A percentile compares a stretch with the other conserved stretches of the same genome.
These are phyloP conservation scores for Leptoclinus maculatus DNA, from an alignment of 2,797 vertebrate genomes.

Conservation along the genomic window DNA sequence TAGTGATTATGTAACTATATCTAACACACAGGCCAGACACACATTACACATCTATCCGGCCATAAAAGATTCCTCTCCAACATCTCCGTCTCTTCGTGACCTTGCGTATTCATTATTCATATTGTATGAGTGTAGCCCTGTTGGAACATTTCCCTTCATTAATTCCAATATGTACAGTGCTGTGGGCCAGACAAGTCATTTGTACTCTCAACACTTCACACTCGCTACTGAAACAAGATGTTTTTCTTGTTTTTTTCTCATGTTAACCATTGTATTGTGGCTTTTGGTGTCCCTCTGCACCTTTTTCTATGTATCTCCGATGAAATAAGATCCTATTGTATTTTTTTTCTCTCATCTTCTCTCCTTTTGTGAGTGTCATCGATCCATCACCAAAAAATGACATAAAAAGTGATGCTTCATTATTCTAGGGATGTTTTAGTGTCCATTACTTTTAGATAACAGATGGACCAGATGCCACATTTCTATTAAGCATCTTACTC, in stretches of 20 bases:
- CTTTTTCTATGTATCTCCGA: neutral
- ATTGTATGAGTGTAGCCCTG: conserved; percentile 56
- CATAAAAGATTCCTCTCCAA: conserved; percentile 13
- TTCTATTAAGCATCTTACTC: conserved; percentile 36
- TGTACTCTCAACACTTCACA: conserved; percentile 32
- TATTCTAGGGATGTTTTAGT: conserved; percentile 35
- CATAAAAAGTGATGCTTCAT: neutral
- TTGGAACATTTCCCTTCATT: conserved; percentile 68
- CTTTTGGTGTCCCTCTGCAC: neutral
- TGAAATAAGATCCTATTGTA: neutral
- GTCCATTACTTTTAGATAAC: conserved; percentile 52
- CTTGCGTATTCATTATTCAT: conserved; percentile 69
- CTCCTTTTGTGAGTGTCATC: neutral
- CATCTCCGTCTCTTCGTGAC: conserved; percentile 36
- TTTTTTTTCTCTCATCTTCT: conserved; percentile 9
- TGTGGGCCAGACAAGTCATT: conserved; percentile 66
- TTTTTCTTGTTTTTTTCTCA: conserved; percentile 2
- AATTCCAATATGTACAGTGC: conserved; percentile 66
- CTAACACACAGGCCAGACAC: neutral
- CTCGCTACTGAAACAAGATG: neutral
- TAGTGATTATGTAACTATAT: neutral
- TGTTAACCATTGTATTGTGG: conserved; percentile 5
- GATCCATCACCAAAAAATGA: neutral
- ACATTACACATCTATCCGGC: conserved; percentile 8
- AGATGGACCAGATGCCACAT: conserved; percentile 30